Percentiles rank a stretch among this genome's conserved stretches.
These are phyloP conservation scores for Heterochromis multidens DNA, from an alignment of 2,113 vertebrate species.

Conservation along the genomic window DNA sequence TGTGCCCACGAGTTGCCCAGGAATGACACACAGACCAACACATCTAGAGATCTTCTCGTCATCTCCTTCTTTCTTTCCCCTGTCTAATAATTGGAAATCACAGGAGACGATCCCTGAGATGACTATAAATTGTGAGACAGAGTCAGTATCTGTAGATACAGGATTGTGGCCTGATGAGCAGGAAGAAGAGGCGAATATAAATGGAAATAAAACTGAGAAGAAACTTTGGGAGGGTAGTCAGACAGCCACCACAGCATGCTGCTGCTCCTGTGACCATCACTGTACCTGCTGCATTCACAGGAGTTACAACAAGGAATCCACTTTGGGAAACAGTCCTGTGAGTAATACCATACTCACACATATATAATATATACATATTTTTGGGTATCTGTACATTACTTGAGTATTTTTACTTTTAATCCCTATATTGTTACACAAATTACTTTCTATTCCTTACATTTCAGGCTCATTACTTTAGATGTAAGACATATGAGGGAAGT, in stretches of 20 bases:
- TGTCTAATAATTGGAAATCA: neutral
- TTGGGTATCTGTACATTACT: too few species aligned
- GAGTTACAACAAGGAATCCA: neutral
- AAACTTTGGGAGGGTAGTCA: slow-evolving; percentile 9
- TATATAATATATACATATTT: too few species aligned
- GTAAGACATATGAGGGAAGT: too few species aligned
- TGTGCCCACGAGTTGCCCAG: neutral
- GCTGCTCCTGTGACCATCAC: slow-evolving; percentile 43
- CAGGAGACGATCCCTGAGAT: neutral
- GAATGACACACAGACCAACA: neutral
- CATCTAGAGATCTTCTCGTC: neutral
- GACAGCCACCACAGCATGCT: neutral
- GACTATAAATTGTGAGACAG: neutral
- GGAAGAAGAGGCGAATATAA: neutral
- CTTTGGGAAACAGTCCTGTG: slow-evolving; percentile 38
- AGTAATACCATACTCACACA: slow-evolving; percentile 25
- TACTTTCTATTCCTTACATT: too few species aligned
- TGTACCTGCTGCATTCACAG: slow-evolving; percentile 11
- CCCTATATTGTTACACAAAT: too few species aligned
- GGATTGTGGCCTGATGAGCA: slow-evolving; percentile 34
- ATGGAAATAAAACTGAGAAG: slow-evolving; percentile 20
- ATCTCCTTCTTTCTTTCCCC: neutral
- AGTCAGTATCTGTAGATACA: slow-evolving; percentile 47
- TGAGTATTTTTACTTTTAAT: too few species aligned
- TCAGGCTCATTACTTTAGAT: too few species aligned